Conservation (phyloP, 2,888 invertebrate genomes). For the Eupeodes latifasciatus region DNA sequence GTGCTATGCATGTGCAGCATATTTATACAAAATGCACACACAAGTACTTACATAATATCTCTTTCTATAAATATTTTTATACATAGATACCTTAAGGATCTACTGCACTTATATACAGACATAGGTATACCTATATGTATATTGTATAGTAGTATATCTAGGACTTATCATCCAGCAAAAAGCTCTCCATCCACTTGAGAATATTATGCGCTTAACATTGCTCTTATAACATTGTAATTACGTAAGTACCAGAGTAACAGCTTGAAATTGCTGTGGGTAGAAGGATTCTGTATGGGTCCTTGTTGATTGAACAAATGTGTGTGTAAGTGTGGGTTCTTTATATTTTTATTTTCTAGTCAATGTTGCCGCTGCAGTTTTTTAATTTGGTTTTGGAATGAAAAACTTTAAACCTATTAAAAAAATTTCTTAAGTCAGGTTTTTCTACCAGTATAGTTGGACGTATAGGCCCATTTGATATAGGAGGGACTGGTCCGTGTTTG, state of each 20-base stretch:
- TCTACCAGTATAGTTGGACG: no score
- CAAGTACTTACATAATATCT: background rate
- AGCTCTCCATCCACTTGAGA: constrained; percentile 74
- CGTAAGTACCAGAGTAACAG: constrained; percentile 70
- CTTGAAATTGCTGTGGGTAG: constrained; percentile 51
- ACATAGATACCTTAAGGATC: background rate
- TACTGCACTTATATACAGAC: background rate
- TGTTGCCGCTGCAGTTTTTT: constrained; percentile 27
- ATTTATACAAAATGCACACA: constrained; percentile 30
- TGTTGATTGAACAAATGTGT: constrained; percentile 30
- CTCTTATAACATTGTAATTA: constrained; percentile 77
- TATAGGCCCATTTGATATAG: no score
- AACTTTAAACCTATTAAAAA: no score
- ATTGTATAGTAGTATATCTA: background rate
- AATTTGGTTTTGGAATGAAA: background rate
- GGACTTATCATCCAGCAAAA: constrained; percentile 68
- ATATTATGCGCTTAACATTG: constrained; percentile 76
- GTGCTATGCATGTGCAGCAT: background rate
- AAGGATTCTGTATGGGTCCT: constrained; percentile 20
- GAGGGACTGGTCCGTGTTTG: no score
- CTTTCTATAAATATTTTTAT: background rate
- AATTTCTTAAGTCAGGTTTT: no score
- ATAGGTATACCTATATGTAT: background rate
- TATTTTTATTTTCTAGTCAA: background rate
- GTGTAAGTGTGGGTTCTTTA: constrained; percentile 1